Evolutionary conservation across 2,113 vertebrate species (phyloP).

Genomic region (Orthonyx spaldingii): DNA sequence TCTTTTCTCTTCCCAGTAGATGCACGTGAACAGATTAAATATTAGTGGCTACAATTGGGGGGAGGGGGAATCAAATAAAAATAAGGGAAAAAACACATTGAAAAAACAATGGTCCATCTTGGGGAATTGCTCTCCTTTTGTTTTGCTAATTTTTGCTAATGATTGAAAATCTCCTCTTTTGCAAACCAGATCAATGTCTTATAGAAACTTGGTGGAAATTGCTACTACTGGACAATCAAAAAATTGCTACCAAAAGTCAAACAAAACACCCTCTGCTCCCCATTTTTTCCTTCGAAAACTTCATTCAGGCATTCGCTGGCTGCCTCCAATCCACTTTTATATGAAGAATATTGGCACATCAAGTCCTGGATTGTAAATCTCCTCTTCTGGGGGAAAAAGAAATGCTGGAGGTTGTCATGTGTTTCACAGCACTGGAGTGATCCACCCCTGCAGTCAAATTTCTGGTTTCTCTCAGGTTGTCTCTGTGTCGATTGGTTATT

Average conservation of each 20-base stretch:
- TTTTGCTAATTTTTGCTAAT: neutral
- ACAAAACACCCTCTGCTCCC: neutral
- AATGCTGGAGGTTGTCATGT: neutral
- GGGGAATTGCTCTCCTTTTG: neutral
- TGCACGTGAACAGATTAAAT: slow-evolving; percentile 12
- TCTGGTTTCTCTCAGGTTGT: neutral
- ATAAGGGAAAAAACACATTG: neutral
- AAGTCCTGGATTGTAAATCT: neutral
- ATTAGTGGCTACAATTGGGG: slow-evolving; percentile 2
- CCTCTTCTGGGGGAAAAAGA: neutral
- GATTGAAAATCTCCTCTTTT: neutral
- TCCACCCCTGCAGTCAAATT: neutral
- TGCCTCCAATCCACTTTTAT: neutral
- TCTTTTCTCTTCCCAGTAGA: slow-evolving; percentile 13
- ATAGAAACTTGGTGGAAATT: neutral
- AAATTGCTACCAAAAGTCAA: neutral
- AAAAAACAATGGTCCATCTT: neutral
- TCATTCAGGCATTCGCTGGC: neutral
- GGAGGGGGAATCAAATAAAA: too few species aligned
- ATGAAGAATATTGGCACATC: neutral
- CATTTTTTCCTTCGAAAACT: neutral
- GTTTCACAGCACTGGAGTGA: neutral
- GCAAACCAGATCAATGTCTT: neutral
- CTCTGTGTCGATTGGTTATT: neutral
- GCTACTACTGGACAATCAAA: neutral